These are phyloP conservation scores for Trichacis sp. DNA, from an alignment of 2,888 invertebrate genomes.

Conservation along the genomic window DNA sequence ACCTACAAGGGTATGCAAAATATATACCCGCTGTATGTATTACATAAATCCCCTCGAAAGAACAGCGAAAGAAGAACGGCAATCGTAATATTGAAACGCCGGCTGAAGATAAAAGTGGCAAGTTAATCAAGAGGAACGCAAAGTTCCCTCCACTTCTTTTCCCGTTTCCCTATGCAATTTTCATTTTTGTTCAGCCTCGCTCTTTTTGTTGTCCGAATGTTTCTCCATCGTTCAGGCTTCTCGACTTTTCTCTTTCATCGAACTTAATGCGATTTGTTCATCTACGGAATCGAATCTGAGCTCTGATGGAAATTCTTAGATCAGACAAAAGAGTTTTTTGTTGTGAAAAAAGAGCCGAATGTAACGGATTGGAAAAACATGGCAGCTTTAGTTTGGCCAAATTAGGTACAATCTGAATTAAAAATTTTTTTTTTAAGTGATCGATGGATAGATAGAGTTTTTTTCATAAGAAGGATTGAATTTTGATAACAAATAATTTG, in stretches of 20 bases:
- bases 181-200: background rate
- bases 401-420: too few species aligned
- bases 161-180: conserved; percentile 9
- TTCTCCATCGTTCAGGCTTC: background rate
- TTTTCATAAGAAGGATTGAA: too few species aligned
- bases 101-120: conserved; percentile 3
- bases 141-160: conserved; percentile 16
- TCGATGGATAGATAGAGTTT: too few species aligned
- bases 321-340: too few species aligned
- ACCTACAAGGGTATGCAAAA: conserved; percentile 11
- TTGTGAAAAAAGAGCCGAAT: too few species aligned
- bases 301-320: background rate
- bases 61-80: background rate
- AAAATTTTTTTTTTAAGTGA: too few species aligned
- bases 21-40: background rate
- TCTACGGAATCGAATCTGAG: conserved; percentile 4
- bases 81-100: conserved; percentile 2
- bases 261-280: background rate
- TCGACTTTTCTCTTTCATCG: conserved; percentile 3
- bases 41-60: background rate
- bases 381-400: too few species aligned
- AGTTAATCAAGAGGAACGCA: conserved; percentile 45
- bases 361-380: too few species aligned
- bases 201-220: background rate
- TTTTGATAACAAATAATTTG: too few species aligned